These are phyloP conservation scores for Panthera uncia DNA, from an alignment of 2,113 vertebrate species.

Conservation along the genomic window DNA sequence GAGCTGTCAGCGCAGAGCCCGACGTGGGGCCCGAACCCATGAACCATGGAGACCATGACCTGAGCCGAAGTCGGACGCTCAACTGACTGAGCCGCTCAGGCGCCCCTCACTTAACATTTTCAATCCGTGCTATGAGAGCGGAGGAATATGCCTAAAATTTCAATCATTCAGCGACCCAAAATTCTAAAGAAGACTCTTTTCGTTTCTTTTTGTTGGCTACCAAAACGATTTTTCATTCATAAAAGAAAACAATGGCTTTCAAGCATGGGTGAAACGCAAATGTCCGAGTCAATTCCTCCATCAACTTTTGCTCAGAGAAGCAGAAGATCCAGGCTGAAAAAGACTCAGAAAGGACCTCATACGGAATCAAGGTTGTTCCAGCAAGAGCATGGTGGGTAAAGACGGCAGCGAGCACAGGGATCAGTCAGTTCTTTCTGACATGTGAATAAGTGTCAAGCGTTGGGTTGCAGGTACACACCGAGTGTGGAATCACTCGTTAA, in stretches of 20 bases:
- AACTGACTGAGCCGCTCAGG: no score
- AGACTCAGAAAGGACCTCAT: not conserved
- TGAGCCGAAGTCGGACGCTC: no score
- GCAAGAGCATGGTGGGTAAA: not conserved
- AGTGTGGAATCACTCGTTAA: not conserved
- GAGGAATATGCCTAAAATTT: not conserved
- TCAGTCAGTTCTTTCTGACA: not conserved
- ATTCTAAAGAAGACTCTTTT: not conserved
- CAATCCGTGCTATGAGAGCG: not conserved
- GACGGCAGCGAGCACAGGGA: not conserved
- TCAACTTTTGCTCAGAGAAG: conserved; percentile 5
- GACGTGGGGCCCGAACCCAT: no score
- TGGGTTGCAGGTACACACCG: not conserved
- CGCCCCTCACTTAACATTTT: not conserved
- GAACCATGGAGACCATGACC: no score
- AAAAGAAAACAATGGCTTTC: not conserved
- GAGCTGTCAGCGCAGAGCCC: no score
- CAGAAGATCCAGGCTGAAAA: not conserved
- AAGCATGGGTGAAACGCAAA: not conserved
- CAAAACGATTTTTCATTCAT: conserved; percentile 3
- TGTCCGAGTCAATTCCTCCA: not conserved
- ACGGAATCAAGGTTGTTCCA: not conserved
- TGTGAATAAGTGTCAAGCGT: not conserved
- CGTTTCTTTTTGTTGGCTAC: not conserved
- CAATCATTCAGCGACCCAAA: not conserved